These are phyloP conservation scores for Cotesia chilonis DNA, from an alignment of 1,140 invertebrate genomes.

Conservation along the genomic window DNA sequence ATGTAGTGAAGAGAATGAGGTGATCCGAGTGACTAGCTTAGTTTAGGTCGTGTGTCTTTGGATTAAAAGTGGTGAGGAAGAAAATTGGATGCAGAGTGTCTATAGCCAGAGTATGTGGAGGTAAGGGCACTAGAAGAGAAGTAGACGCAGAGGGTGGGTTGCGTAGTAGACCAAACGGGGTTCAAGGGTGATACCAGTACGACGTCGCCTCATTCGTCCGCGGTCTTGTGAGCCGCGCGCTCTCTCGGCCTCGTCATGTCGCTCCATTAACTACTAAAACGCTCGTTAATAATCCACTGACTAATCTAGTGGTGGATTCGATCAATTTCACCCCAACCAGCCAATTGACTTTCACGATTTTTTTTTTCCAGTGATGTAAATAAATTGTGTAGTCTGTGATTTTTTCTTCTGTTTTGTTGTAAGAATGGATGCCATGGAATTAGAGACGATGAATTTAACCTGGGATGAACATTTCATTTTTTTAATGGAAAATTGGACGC, in stretches of 20 bases:
- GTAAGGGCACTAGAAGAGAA: constrained; percentile 13
- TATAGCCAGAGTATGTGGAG: background rate
- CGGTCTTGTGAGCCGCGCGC: constrained; percentile 39
- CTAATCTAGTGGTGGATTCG: no score
- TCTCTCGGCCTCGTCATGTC: constrained; percentile 2
- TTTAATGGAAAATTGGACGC: constrained; percentile 36
- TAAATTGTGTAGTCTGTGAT: no score
- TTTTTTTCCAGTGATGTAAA: no score
- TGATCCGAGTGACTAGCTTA: background rate
- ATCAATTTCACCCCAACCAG: no score
- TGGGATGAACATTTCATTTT: background rate
- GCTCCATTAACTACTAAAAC: background rate
- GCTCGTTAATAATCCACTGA: background rate
- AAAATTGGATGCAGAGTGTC: background rate
- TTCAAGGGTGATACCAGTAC: constrained; percentile 34
- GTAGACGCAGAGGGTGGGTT: constrained; percentile 42
- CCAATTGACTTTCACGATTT: no score
- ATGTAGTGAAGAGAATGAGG: background rate
- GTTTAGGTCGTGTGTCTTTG: no score
- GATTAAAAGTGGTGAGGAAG: background rate
- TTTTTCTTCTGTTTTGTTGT: no score
- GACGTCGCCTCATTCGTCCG: constrained; percentile 44
- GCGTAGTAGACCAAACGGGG: constrained; percentile 43
- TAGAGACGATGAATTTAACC: background rate
- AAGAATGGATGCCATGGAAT: background rate